These are phyloP conservation scores for Oxyscelio sp. DNA, from an alignment of 2,888 invertebrate genomes.

Conservation along the genomic window DNA sequence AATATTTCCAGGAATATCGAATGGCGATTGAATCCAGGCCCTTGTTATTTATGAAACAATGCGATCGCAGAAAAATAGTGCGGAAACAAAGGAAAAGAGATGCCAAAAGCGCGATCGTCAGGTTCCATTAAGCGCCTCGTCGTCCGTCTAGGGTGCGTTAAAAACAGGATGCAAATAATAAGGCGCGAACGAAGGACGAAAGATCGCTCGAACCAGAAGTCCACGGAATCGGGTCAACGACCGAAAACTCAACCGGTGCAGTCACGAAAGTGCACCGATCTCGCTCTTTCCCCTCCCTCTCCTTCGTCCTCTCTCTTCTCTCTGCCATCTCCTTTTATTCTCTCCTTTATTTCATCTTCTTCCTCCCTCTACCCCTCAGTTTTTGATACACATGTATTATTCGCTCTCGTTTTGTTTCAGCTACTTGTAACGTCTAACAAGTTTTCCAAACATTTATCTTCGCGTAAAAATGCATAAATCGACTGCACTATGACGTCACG, in stretches of 20 bases:
- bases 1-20: too few species aligned
- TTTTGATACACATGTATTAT: slow-evolving; percentile 35
- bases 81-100: too few species aligned
- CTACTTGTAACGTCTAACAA: background rate
- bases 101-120: slow-evolving; percentile 12
- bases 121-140: slow-evolving; percentile 14
- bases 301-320: background rate
- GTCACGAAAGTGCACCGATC: slow-evolving; percentile 72
- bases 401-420: slow-evolving; percentile 19
- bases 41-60: too few species aligned
- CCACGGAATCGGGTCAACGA: slow-evolving; percentile 79
- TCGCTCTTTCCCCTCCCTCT: slow-evolving; percentile 9
- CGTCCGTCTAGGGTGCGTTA: slow-evolving; percentile 38
- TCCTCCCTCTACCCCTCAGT: slow-evolving; percentile 37
- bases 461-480: too few species aligned
- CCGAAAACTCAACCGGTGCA: slow-evolving; percentile 77
- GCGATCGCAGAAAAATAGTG: too few species aligned
- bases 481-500: too few species aligned
- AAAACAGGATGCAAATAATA: slow-evolving; percentile 74
- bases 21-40: too few species aligned
- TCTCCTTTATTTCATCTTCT: background rate
- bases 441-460: too few species aligned
- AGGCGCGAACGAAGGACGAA: slow-evolving; percentile 67
- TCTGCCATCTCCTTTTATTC: slow-evolving; percentile 2
- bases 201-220: slow-evolving; percentile 77